Percentiles rank a stretch among this genome's conserved stretches.
phyloP scores from a whole-genome alignment of 2,888 invertebrate genomes.

The Drosophila mimica region DNA sequence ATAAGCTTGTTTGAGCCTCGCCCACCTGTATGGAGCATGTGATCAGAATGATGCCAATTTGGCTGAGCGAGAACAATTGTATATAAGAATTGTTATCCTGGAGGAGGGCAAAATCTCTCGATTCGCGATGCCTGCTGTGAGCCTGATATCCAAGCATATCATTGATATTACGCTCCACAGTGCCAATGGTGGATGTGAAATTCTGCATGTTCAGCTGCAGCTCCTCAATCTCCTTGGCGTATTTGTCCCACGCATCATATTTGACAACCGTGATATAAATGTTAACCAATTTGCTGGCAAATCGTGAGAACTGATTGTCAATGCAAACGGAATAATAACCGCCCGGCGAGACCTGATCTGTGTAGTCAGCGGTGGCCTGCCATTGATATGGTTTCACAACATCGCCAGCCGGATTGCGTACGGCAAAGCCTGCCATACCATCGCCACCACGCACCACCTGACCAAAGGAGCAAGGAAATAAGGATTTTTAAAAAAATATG shows the following conservation, averaged over 20 bases:
- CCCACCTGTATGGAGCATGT: conserved; percentile 91
- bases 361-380: conserved; percentile 95
- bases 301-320: conserved; percentile 96
- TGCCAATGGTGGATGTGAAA: conserved; percentile 91
- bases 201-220: conserved; percentile 95
- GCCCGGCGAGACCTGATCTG: conserved; percentile 91
- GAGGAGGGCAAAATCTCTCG: conserved; percentile 92
- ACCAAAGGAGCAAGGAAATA: background rate
- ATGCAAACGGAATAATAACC: conserved; percentile 96
- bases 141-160: conserved; percentile 94
- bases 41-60: conserved; percentile 92
- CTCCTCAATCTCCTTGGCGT: conserved; percentile 94
- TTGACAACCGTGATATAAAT: conserved; percentile 95
- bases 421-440: conserved; percentile 96
- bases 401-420: conserved; percentile 93
- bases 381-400: conserved; percentile 96
- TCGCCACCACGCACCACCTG: conserved; percentile 97
- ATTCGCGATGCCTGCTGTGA: conserved; percentile 91
- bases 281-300: conserved; percentile 95
- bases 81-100: conserved; percentile 94
- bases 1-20: background rate
- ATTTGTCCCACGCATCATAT: conserved; percentile 97
- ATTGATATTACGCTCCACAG: conserved; percentile 93
- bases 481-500: background rate
- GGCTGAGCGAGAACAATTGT: conserved; percentile 94